A percentile compares a stretch with the other conserved stretches of the same genome.
phyloP scores from a whole-genome alignment of 2,113 vertebrate species.

The Seriola quinqueradiata region DNA sequence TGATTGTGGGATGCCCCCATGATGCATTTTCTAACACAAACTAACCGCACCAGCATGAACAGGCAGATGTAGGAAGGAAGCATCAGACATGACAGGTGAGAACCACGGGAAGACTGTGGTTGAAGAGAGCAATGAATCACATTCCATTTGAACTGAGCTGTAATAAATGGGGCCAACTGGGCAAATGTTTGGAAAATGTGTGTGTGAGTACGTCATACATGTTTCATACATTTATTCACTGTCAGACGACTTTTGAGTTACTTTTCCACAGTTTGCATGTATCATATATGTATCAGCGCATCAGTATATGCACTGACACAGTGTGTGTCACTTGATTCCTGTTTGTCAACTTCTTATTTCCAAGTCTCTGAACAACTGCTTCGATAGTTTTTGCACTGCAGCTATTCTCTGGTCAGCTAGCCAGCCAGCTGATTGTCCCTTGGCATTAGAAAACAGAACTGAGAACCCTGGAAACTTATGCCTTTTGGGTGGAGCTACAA shows the following conservation, averaged over 20 bases:
- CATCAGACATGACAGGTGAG: background rate
- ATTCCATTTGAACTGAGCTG: background rate
- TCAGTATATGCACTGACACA: background rate
- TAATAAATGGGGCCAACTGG: too few relatives aligned
- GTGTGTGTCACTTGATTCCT: background rate
- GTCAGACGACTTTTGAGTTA: background rate
- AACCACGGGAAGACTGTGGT: background rate
- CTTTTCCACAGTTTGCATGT: background rate
- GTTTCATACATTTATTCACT: too few relatives aligned
- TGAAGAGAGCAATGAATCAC: background rate
- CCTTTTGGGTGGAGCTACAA: background rate
- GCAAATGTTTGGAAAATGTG: background rate
- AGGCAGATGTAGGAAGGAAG: background rate
- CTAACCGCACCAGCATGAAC: too few relatives aligned
- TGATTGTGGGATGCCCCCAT: background rate
- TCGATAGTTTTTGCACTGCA: background rate
- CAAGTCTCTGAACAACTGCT: background rate
- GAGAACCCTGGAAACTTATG: slow-evolving; percentile 16
- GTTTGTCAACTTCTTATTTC: slow-evolving; percentile 17
- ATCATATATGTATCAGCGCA: background rate
- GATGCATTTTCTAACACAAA: background rate
- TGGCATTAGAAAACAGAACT: slow-evolving; percentile 29
- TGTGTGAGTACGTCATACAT: background rate
- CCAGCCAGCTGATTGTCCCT: background rate
- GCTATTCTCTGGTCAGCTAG: background rate